Conservation (phyloP, 2,113 vertebrate genomes). For the Ploceus nigricollis region DNA sequence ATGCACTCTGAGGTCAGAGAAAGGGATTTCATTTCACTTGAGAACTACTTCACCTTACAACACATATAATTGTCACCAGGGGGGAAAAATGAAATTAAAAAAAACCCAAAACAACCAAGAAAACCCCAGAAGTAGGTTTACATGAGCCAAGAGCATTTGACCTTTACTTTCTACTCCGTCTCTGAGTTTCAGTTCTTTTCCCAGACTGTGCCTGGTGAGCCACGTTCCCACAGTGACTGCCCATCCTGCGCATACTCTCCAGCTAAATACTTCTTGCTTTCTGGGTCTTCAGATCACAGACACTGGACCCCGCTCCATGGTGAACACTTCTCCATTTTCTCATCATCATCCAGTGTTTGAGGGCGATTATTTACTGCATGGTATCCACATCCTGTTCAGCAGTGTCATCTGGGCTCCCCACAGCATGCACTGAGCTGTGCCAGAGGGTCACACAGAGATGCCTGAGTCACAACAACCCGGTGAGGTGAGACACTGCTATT, state of each 20-base stretch:
- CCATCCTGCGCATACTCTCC: fast-evolving
- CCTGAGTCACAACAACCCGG: fast-evolving
- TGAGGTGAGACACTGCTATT: neutral
- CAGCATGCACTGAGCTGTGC: fast-evolving
- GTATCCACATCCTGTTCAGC: neutral
- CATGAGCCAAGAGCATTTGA: neutral
- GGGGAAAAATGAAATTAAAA: neutral
- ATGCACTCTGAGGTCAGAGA: neutral
- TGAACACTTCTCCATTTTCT: neutral
- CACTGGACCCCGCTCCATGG: neutral
- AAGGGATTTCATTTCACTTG: neutral
- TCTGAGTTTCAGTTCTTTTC: neutral
- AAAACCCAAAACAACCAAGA: neutral
- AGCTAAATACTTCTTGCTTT: neutral
- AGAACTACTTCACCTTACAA: neutral
- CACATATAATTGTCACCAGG: neutral
- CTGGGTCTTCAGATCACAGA: fast-evolving
- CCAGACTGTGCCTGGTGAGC: neutral
- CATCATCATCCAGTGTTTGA: neutral
- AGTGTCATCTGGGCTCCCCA: neutral
- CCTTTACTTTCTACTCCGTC: neutral
- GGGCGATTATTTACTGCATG: neutral
- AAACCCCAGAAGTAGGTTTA: neutral
- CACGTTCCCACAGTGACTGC: neutral
- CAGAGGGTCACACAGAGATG: fast-evolving